Evolutionary conservation across 2,113 vertebrate genomes (phyloP), one percentile per base, ranked within the genome.

Genomic region (Oriolus oriolus): DNA sequence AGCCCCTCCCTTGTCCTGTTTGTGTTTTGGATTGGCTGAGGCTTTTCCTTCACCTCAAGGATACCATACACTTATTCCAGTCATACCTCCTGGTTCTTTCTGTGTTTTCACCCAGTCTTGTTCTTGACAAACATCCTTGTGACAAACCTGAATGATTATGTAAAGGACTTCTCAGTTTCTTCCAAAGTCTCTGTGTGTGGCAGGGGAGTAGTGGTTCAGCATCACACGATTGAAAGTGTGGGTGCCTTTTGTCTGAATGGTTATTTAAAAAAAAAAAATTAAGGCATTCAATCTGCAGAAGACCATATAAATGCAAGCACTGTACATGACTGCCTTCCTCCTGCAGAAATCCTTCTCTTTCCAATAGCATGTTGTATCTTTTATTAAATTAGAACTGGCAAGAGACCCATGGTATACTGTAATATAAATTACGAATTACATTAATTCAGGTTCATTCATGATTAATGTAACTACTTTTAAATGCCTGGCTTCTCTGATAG

Each of bases 351-450:
- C 84, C 27, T 73, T 81, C 41, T 75, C 33, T 76, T 92, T 47
- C 45, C 44, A 85, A 30, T 28, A 85, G 21, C 24, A 23, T 31
- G 28, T 54, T 95, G 84, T 45, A 56, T 76, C 30, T 94, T 85
- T 60, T 83, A 54, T 71, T 82, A 70, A 92, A 74, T 82, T 90
- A 39, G 79, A 93, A 52, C 52, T 7, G 33, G 73, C 61, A 47
- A 50, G 39, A 87, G 35, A 76, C 49, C 35, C 17, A 16, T 63
- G 64, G 71, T 66, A 74, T 76, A 65, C 30, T 69, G 80, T 87
- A 95, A 82, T 87, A 90, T 92, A 94, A 95, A 89, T 93, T 87
- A 90, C 81, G 69, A 94, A 90, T 83, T 70, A 35, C 59, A 94
- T 84, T 91, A 94, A 91, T 96, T 87, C 85, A 64, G 50, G 31